Evolutionary conservation across 2,797 vertebrate genomes (phyloP), one percentile per base, ranked within the genome.

Genomic region (Esox lucius): DNA sequence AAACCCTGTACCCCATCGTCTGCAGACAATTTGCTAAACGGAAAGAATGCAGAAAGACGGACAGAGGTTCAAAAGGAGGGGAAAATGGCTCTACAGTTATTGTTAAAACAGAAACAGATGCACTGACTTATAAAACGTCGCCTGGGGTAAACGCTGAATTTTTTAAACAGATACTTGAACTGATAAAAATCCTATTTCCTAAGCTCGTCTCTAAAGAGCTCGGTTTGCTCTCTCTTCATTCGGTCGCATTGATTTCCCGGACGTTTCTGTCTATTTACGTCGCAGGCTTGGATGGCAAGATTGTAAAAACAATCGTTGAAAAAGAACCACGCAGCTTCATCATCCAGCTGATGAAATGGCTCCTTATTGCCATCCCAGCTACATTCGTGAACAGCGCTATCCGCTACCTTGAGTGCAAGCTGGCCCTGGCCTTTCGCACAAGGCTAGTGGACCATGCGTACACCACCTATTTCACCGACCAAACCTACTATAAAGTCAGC

Each of bases 361-460:
- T 99, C 73, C 94, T 97, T 89, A 95, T 99, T 17, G 97, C 98
- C 39, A 96, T 99, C 86, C 98, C 98, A 0, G 97, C 98, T 80
- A 99, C 98, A 0, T 99, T 99, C 42, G 97, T 99, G 84, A 99
- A 99, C 93, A 99, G 97, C 91, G 95, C 95, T 75, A 99, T 99
- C 82, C 95, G 97, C 71, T 99, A 95, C 91, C 90, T 99, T 87
- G 98, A 99, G 89, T 94, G 98, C 93, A 97, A 96, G 70, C 89
- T 99, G 88, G 97, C 97, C 1, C 90, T 99, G 87, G 97, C 97
- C 76, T 96, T 98, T 88, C 95, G 97, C 84, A 98, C 97, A 1
- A 96, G 98, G 70, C 92, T 98, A 16, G 98, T 98, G 81, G 86
- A 95, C 83, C 95, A 95, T 22, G 97, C 97, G 16, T 99, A 99